A percentile compares a stretch with the other conserved stretches of the same genome.
These are phyloP conservation scores for Bombus waltoni DNA, from an alignment of 1,140 invertebrate species.

Conservation along the genomic window DNA sequence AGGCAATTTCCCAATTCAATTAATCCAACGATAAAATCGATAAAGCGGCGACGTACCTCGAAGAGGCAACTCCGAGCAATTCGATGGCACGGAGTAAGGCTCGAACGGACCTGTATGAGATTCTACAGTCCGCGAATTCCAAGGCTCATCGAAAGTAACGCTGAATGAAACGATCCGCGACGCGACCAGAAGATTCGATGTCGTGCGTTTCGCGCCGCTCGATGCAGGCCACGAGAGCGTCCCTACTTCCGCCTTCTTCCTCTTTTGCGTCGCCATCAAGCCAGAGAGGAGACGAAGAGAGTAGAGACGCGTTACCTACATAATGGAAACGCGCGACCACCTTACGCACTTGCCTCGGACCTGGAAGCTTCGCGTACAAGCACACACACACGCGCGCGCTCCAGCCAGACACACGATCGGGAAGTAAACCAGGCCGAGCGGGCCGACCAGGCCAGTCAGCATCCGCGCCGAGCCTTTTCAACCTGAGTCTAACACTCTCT, in stretches of 20 bases:
- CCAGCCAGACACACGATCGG: constrained; percentile 48
- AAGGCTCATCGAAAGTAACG: constrained; percentile 53
- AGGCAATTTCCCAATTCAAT: constrained; percentile 14
- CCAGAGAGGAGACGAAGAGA: constrained; percentile 37
- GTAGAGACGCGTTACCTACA: constrained; percentile 73
- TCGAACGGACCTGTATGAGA: not conserved
- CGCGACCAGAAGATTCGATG: not conserved
- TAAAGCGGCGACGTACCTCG: not conserved
- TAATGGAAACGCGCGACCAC: constrained; percentile 69
- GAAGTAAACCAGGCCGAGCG: constrained; percentile 82
- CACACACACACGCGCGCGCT: constrained; percentile 25
- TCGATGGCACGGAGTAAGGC: not conserved
- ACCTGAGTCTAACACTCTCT: constrained; percentile 79
- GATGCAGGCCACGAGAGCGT: constrained; percentile 74
- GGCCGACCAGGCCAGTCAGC: constrained; percentile 77
- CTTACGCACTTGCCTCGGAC: constrained; percentile 71
- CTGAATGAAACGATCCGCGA: not conserved
- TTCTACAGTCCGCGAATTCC: not conserved
- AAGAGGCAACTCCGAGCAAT: not conserved
- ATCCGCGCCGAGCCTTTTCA: constrained; percentile 73
- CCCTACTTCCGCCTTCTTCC: constrained; percentile 61
- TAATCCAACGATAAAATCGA: not conserved
- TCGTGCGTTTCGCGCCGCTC: constrained; percentile 13
- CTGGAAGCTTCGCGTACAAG: constrained; percentile 27
- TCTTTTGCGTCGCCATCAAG: not conserved